Conservation (phyloP, 2,113 vertebrate genomes). For the Procapra przewalskii region DNA sequence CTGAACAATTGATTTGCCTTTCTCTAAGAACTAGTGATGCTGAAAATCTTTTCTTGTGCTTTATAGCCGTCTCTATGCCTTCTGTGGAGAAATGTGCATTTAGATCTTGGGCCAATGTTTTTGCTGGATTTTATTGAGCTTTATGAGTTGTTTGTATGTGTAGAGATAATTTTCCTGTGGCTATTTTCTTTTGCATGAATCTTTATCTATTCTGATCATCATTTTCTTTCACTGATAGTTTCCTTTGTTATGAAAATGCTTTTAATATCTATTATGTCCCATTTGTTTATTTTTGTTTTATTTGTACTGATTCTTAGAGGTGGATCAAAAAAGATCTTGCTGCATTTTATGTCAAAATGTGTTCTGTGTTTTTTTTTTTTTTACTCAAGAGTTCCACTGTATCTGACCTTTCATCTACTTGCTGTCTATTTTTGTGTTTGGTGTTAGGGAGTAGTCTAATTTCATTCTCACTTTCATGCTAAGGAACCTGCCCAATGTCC, state of each 20-base stretch:
- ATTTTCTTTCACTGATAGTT: not conserved
- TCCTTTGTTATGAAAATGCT: not conserved
- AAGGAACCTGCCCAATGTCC: not conserved
- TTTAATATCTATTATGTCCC: not conserved
- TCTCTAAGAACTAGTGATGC: not conserved
- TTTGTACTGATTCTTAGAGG: not conserved
- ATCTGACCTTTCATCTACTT: not conserved
- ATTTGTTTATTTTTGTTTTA: not conserved
- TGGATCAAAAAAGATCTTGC: not conserved
- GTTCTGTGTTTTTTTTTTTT: not conserved
- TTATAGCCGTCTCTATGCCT: not conserved
- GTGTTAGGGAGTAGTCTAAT: not conserved
- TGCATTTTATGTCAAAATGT: not conserved
- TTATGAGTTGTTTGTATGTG: not conserved
- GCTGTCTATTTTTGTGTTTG: not conserved
- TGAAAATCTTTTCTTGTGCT: not conserved
- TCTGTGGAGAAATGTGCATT: not conserved
- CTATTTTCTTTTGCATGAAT: not conserved
- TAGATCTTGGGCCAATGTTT: not conserved
- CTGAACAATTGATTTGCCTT: not conserved
- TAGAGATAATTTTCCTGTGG: not conserved
- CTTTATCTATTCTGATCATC: not conserved
- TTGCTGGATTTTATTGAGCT: not conserved
- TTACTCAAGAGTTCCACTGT: not conserved
- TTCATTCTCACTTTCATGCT: not conserved